A percentile compares a stretch with the other conserved stretches of the same genome.
phyloP scores from a whole-genome alignment of 1,140 invertebrate genomes.

The Euglossa dilemma region DNA sequence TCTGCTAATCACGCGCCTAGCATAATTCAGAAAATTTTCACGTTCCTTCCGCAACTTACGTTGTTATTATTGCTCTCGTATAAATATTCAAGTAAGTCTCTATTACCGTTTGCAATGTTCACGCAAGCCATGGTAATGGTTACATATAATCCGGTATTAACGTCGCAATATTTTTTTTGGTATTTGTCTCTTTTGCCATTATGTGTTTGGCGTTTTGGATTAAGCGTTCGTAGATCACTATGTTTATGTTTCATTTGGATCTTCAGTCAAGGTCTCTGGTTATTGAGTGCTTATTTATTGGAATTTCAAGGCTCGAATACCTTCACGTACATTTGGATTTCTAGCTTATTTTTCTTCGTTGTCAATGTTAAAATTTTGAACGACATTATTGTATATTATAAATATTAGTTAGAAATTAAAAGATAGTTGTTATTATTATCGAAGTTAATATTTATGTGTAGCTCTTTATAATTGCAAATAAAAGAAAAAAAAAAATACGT shows the following conservation, averaged over 20 bases:
- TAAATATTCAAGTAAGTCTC: constrained; percentile 85
- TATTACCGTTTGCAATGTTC: constrained; percentile 93
- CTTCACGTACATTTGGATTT: constrained; percentile 91
- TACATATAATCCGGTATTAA: constrained; percentile 97
- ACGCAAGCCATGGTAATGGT: constrained; percentile 94
- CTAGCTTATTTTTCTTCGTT: constrained; percentile 89
- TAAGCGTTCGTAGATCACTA: constrained; percentile 82
- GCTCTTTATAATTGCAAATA: not conserved
- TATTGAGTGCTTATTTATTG: constrained; percentile 94
- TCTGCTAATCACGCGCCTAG: constrained; percentile 82
- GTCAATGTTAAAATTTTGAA: constrained; percentile 89
- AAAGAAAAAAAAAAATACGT: too few relatives aligned
- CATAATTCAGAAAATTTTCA: constrained; percentile 85
- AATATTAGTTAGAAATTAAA: constrained; percentile 13
- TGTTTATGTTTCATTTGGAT: constrained; percentile 87
- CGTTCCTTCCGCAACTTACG: constrained; percentile 89
- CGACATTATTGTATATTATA: constrained; percentile 86
- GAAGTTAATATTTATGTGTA: not conserved
- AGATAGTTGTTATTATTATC: not conserved
- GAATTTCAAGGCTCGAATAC: constrained; percentile 94
- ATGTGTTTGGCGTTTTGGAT: constrained; percentile 86
- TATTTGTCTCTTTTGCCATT: constrained; percentile 94
- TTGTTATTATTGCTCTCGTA: constrained; percentile 89
- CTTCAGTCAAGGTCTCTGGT: constrained; percentile 91
- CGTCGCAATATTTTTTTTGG: constrained; percentile 99